Evolutionary conservation across 1,140 invertebrate genomes (phyloP), one percentile per base, ranked within the genome.

Genomic region (Trialeurodes vaporariorum): DNA sequence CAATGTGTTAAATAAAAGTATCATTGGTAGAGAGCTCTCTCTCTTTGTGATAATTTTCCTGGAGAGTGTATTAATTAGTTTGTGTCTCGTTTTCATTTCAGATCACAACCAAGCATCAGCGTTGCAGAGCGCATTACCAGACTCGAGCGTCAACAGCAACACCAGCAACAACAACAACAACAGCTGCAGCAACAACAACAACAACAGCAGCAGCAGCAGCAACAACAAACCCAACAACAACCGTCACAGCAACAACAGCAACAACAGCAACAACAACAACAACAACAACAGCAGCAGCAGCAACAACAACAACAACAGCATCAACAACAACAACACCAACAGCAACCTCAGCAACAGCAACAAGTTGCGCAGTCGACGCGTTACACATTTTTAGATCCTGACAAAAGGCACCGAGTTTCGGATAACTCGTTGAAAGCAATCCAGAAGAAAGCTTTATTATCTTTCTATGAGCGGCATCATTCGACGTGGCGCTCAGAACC

Each of bases 381-480:
- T 62, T 89, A 87, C 73, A 84, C 86, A 5, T 89, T 87, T 74
- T 76, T 89, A 59, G 88, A 91, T 73, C 87, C 87, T 0, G 86
- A 86, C n/a, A 91, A 91, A 75, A 87, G 85, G 63, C 86, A 87
- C 70, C 82, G 83, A 70, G 83, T 90, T 24, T 84, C 87, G 0
- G 89, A 91, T 75, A 84, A 69, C 13, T 89, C 91, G 0, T 75
- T 94, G 0, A 94, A 93, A 77, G 90, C 89, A 0, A 88, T 93
- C 27, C 91, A 93, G 73, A 92, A 94, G 76, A 90, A 93, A 73
- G 92, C 92, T 0, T 78, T 94, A 1, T 78, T 92, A 25, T 91
- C 89, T 0, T 94, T 91, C 70, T 92, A 93, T 76, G 90, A 93
- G 72, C 81, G 89, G 40, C 89, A 92, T 72, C 84, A 86, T 63